phyloP scores from a whole-genome alignment of 2,113 vertebrate genomes.

The Corythoichthys haematopterus region DNA sequence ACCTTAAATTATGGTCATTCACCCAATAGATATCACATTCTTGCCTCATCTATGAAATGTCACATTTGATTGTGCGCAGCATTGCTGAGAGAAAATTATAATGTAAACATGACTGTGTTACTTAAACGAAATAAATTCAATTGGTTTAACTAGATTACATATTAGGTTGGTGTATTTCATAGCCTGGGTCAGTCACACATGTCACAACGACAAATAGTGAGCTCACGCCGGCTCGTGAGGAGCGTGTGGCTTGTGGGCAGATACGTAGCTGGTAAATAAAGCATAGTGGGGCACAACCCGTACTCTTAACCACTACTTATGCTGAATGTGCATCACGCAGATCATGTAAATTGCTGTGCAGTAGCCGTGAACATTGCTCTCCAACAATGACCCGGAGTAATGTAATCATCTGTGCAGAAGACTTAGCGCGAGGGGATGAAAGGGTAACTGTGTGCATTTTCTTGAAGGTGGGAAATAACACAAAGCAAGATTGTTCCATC shows the following conservation, averaged over 20 bases:
- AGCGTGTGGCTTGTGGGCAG: constrained; percentile 11
- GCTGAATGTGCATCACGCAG: constrained; percentile 19
- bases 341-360: constrained; percentile 22
- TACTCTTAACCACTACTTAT: constrained; percentile 32
- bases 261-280: constrained; percentile 10
- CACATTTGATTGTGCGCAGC: neutral
- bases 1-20: constrained; percentile 9
- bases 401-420: neutral
- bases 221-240: neutral
- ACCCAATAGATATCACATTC: constrained; percentile 2
- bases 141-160: neutral
- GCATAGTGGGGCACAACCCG: constrained; percentile 1
- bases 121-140: neutral
- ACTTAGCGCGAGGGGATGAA: neutral
- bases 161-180: neutral
- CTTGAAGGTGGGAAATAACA: neutral
- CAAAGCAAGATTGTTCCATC: neutral
- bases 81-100: neutral
- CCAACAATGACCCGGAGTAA: neutral
- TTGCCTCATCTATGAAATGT: constrained; percentile 4
- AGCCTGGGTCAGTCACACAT: neutral
- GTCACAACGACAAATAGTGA: constrained; percentile 6
- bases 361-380: neutral
- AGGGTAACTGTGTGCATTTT: neutral
- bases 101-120: neutral